Evolutionary conservation across 1,140 invertebrate species (phyloP).

Genomic region (Drosophila takahashii): DNA sequence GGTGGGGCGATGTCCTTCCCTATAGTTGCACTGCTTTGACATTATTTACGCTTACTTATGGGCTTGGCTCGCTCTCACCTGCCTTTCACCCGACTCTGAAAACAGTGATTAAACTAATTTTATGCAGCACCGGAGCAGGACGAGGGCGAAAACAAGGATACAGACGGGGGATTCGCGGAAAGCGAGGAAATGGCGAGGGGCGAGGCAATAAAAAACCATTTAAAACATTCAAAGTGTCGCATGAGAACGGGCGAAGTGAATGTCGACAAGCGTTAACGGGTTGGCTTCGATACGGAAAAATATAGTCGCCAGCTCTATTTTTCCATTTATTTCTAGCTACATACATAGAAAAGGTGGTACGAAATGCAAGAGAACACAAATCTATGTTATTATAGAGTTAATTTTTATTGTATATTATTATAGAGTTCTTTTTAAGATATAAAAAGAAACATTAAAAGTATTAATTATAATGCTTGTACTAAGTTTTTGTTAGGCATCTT

Average conservation of each 20-base stretch:
- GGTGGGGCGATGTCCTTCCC: slow-evolving; percentile 15
- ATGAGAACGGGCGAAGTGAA: slow-evolving; percentile 55
- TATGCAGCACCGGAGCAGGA: slow-evolving; percentile 61
- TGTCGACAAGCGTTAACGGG: slow-evolving; percentile 58
- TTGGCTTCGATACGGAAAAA: slow-evolving; percentile 61
- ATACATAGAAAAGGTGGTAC: background rate
- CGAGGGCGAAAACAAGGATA: slow-evolving; percentile 45
- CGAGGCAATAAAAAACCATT: slow-evolving; percentile 74
- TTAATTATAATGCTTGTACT: too few species aligned
- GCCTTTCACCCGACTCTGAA: slow-evolving; percentile 49
- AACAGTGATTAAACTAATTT: slow-evolving; percentile 83
- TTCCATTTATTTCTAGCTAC: slow-evolving; percentile 28
- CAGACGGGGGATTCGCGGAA: slow-evolving; percentile 14
- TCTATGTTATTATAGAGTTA: background rate
- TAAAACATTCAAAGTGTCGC: slow-evolving; percentile 83
- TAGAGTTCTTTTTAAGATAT: too few species aligned
- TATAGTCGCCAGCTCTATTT: slow-evolving; percentile 25
- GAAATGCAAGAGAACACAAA: background rate
- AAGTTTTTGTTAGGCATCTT: too few species aligned
- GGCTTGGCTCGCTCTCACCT: slow-evolving; percentile 53
- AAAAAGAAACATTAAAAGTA: too few species aligned
- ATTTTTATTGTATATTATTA: too few species aligned
- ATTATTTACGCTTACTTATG: slow-evolving; percentile 82
- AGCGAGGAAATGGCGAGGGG: slow-evolving; percentile 17
- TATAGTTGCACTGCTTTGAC: slow-evolving; percentile 73